phyloP scores from a whole-genome alignment of 2,113 vertebrate genomes.

The Megaleporinus macrocephalus region DNA sequence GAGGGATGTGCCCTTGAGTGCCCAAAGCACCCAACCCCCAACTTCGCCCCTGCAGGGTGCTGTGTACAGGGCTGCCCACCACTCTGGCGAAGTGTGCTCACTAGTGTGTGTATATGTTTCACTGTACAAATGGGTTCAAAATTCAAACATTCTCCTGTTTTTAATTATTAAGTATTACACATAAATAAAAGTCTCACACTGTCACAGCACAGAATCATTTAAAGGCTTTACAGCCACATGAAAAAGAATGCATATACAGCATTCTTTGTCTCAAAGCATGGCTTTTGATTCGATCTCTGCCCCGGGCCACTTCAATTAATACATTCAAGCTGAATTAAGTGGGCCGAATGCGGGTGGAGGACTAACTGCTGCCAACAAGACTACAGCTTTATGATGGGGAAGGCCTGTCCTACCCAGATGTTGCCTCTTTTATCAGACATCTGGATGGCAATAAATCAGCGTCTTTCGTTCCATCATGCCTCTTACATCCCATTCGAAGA shows the following conservation, averaged over 20 bases:
- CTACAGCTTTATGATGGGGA: slow-evolving; percentile 48
- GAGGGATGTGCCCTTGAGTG: too few species aligned
- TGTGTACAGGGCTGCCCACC: too few species aligned
- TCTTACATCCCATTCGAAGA: slow-evolving; percentile 54
- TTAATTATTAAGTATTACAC: background rate
- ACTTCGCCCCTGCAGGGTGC: too few species aligned
- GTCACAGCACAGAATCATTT: slow-evolving; percentile 25
- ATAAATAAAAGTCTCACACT: too few species aligned
- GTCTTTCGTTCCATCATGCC: slow-evolving; percentile 42
- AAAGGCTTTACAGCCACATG: slow-evolving; percentile 23
- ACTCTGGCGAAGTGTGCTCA: too few species aligned
- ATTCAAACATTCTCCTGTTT: background rate
- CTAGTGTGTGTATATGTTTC: too few species aligned
- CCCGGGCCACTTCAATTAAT: slow-evolving; percentile 19
- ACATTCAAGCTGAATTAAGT: slow-evolving; percentile 17
- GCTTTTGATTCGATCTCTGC: slow-evolving; percentile 27
- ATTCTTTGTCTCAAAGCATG: slow-evolving; percentile 25
- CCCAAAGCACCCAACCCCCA: too few species aligned
- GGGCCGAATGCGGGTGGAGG: background rate
- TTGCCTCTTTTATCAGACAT: slow-evolving; percentile 64
- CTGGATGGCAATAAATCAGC: slow-evolving; percentile 66
- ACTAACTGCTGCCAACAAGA: slow-evolving; percentile 34
- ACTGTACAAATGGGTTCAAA: too few species aligned
- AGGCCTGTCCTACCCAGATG: slow-evolving; percentile 57
- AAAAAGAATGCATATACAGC: slow-evolving; percentile 29